These are phyloP conservation scores for Sisyra nigra DNA, from an alignment of 2,888 invertebrate species.

Conservation along the genomic window DNA sequence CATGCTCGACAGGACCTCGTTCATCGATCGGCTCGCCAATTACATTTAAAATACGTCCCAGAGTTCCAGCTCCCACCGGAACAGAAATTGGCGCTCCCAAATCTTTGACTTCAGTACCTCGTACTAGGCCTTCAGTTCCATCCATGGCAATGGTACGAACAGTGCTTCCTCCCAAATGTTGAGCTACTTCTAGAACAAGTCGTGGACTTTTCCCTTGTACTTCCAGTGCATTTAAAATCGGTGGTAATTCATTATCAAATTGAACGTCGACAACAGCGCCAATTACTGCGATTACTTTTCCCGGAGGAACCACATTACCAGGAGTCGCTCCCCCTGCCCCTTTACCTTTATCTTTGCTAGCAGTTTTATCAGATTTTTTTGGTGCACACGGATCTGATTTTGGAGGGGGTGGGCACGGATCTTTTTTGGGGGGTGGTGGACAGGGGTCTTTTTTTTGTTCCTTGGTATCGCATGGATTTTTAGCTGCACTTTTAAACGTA, in stretches of 20 bases:
- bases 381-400: no score
- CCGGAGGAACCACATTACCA: slow-evolving; percentile 19
- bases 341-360: no score
- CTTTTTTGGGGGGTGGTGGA: no score
- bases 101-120: slow-evolving; percentile 68
- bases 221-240: slow-evolving; percentile 87
- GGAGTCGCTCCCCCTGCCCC: no score
- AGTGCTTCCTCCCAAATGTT: slow-evolving; percentile 51
- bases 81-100: slow-evolving; percentile 81
- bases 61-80: slow-evolving; percentile 78
- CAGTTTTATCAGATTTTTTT: no score
- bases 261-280: slow-evolving; percentile 96
- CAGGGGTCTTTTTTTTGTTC: no score
- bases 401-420: no score
- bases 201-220: slow-evolving; percentile 70
- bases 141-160: slow-evolving; percentile 92
- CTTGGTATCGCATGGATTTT: no score
- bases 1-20: slow-evolving; percentile 69
- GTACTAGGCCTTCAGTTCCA: slow-evolving; percentile 78
- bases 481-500: no score
- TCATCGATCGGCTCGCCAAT: slow-evolving; percentile 85
- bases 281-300: slow-evolving; percentile 81
- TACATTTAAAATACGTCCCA: slow-evolving; percentile 89
- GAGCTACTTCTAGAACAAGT: slow-evolving; percentile 56
- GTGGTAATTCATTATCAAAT: slow-evolving; percentile 68